Base-by-base conservation (phyloP, 92 coral and sea anemone species). In the Epizoanthus scotinus region DNA sequence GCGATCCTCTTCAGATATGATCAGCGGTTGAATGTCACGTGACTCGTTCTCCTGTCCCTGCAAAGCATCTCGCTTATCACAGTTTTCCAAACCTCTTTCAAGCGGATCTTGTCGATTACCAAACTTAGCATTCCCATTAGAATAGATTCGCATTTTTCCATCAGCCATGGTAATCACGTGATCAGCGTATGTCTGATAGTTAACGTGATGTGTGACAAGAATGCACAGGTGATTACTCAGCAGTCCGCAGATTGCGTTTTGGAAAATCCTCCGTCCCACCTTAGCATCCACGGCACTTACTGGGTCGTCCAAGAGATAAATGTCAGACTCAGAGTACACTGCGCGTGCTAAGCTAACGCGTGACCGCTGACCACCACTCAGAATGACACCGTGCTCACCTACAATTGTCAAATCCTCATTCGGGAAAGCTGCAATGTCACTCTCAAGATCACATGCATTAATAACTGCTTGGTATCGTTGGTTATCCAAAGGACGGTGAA, bases 341-440 rank as follows among this genome's bases (percentile, higher is more conserved):
- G 44, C 44, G 7, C 44, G 44, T 4, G 44, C 68, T 26, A 63
- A 63, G 29, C 29, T 63, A 6, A 63, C 68, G n/a, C n/a, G n/a
- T n/a, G n/a, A n/a, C n/a, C n/a, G n/a, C n/a, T n/a, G n/a, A n/a
- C n/a, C n/a, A n/a, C n/a, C n/a, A n/a, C n/a, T n/a, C n/a, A n/a
- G n/a, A n/a, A n/a, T n/a, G n/a, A n/a, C n/a, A n/a, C n/a, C 68
- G 24, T 34, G 71, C 36, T 66, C 71, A 34, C 71, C 71, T 2
- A 66, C 50, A 15, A 66, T 38, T 27, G 71, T 66, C 71, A 66
- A 14, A 36, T 66, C 71, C 14, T 53, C 71, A 36, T 12, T 36
- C 17, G 71, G 71, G 20, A 66, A 17, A 9, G 12, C 12, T 66
- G 18, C 10, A 24, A 66, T n/a, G 52, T 66, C 71, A 12, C 68